A percentile compares a stretch with the other conserved stretches of the same genome.
Conservation (phyloP, 2,113 vertebrate species). For the Pagrus major region DNA sequence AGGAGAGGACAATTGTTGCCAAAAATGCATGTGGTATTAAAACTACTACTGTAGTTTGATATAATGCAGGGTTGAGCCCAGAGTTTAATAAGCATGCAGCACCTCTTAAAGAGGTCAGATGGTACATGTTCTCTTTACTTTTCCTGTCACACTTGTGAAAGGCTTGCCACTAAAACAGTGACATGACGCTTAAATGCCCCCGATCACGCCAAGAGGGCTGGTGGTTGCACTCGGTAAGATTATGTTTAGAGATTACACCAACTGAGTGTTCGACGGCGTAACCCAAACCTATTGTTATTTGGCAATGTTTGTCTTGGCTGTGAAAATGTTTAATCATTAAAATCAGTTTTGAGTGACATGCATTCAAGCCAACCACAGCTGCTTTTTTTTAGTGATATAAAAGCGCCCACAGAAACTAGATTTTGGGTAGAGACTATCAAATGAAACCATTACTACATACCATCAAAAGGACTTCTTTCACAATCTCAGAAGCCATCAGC, state of each 20-base stretch:
- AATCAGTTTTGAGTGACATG: background rate
- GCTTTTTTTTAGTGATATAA: background rate
- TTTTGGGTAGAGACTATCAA: background rate
- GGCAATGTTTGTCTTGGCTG: background rate
- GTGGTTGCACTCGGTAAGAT: conserved; percentile 10
- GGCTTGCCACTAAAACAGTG: background rate
- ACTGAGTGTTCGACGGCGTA: background rate
- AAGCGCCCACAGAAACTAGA: background rate
- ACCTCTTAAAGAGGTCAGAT: background rate
- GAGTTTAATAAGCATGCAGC: conserved; percentile 5
- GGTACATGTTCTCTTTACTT: background rate
- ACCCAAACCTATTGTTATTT: conserved; percentile 19
- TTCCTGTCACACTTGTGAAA: background rate
- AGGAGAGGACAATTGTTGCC: background rate
- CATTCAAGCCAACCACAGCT: background rate
- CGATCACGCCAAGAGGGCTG: conserved; percentile 7
- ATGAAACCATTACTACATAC: background rate
- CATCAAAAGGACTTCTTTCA: background rate
- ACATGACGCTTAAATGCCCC: background rate
- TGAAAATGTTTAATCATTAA: background rate
- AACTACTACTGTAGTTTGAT: background rate
- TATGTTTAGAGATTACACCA: conserved; percentile 24
- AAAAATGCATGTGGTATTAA: background rate
- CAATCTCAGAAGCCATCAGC: too few relatives aligned
- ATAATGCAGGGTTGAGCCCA: background rate